Conservation (phyloP, 1,140 invertebrate genomes). For the Anadara kagoshimensis region DNA sequence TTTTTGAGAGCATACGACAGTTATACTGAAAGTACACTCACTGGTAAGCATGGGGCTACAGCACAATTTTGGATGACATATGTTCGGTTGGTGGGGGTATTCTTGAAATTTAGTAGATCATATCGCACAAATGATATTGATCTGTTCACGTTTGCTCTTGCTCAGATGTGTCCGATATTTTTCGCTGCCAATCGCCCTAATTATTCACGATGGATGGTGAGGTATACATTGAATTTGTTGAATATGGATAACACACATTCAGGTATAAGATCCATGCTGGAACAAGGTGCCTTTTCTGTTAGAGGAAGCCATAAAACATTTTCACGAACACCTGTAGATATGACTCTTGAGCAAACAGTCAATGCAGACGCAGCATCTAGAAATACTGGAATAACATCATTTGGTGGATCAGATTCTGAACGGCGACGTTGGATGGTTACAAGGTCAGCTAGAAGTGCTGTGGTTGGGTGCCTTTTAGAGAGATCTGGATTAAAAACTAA, state of each 20-base stretch:
- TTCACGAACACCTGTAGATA: slow-evolving; percentile 35
- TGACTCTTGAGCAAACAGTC: slow-evolving; percentile 46
- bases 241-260: slow-evolving; percentile 39
- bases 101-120: too few species aligned
- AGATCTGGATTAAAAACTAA: too few species aligned
- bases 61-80: slow-evolving; percentile 44
- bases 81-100: too few species aligned
- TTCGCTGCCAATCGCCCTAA: too few species aligned
- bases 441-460: slow-evolving; percentile 6
- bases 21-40: neutral
- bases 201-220: too few species aligned
- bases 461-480: too few species aligned
- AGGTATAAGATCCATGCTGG: slow-evolving; percentile 7
- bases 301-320: slow-evolving; percentile 37
- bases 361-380: slow-evolving; percentile 46
- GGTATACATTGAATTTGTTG: slow-evolving; percentile 27
- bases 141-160: too few species aligned
- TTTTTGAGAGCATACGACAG: neutral
- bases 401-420: slow-evolving; percentile 7
- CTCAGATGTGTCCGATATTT: too few species aligned
- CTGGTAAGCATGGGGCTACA: slow-evolving; percentile 32
- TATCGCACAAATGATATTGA: too few species aligned
- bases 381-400: slow-evolving; percentile 35
- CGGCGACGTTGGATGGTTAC: slow-evolving; percentile 40
- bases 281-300: slow-evolving; percentile 36